These are phyloP conservation scores for Leptestheria dahalacensis DNA, from an alignment of 1,140 invertebrate genomes.

Conservation along the genomic window DNA sequence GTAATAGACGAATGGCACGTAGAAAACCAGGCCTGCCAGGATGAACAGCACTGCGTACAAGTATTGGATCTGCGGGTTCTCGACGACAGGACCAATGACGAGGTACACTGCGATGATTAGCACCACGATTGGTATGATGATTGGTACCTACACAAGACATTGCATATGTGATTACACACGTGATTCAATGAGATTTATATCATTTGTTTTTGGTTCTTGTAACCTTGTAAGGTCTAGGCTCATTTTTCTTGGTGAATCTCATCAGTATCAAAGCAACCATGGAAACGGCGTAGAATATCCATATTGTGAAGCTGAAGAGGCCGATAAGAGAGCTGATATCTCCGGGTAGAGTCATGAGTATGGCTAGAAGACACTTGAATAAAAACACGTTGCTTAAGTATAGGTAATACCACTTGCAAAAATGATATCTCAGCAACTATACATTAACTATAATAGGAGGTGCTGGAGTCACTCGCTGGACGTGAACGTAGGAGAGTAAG, in stretches of 20 bases:
- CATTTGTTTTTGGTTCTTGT: background rate
- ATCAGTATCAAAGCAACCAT: too few relatives aligned
- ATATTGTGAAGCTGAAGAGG: conserved; percentile 75
- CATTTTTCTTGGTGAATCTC: too few relatives aligned
- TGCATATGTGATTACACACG: background rate
- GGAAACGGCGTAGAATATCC: conserved; percentile 73
- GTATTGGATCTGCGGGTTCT: conserved; percentile 61
- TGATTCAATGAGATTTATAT: too few relatives aligned
- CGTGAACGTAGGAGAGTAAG: conserved; percentile 38
- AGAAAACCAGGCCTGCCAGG: conserved; percentile 48
- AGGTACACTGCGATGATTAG: conserved; percentile 54
- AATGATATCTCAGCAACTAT: conserved; percentile 24
- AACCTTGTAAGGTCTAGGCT: conserved; percentile 59
- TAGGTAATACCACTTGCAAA: background rate
- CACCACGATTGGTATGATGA: conserved; percentile 56
- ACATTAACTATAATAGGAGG: conserved; percentile 38
- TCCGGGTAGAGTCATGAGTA: conserved; percentile 54
- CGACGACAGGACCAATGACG: conserved; percentile 56
- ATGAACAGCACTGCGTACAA: conserved; percentile 60
- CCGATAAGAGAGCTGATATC: conserved; percentile 65
- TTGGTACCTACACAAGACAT: conserved; percentile 40
- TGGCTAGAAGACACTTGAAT: conserved; percentile 50
- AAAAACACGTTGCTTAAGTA: conserved; percentile 20
- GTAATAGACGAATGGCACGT: conserved; percentile 60
- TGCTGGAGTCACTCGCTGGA: conserved; percentile 34